Percentiles rank a stretch among this genome's conserved stretches.
phyloP scores from a whole-genome alignment of 2,797 vertebrate species.

The Limnodromus scolopaceus region DNA sequence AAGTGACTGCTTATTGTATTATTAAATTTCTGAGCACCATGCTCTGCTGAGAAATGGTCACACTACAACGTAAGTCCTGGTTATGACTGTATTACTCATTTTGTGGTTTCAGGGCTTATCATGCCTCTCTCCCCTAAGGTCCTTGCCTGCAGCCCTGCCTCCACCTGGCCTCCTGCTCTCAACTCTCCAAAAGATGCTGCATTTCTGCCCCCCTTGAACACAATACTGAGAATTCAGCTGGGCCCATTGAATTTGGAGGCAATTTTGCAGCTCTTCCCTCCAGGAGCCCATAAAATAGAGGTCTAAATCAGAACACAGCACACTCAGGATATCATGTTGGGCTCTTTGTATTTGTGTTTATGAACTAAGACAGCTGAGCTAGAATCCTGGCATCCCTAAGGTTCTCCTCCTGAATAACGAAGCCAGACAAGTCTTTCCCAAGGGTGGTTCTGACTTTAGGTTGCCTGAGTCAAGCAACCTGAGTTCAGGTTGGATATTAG shows the following conservation, averaged over 20 bases:
- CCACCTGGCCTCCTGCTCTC: not conserved
- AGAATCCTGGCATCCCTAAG: not conserved
- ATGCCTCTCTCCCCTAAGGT: not conserved
- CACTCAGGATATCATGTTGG: not conserved
- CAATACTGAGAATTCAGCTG: not conserved
- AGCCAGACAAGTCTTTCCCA: not conserved
- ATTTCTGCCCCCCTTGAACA: not conserved
- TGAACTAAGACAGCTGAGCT: not conserved
- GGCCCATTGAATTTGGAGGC: not conserved
- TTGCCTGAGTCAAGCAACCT: not conserved
- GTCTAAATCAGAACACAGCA: not conserved
- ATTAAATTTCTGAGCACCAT: not conserved
- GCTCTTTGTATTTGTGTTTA: not conserved
- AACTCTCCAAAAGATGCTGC: not conserved
- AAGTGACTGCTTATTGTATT: not conserved
- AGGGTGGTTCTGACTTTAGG: not conserved
- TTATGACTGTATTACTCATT: not conserved
- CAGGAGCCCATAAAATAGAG: not conserved
- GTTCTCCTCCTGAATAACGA: not conserved
- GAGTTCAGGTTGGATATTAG: too few relatives aligned
- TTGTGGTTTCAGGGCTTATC: not conserved
- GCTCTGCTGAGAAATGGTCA: not conserved
- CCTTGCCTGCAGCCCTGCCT: not conserved
- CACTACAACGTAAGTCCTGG: not conserved
- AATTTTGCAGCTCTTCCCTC: not conserved